Evolutionary conservation across 37 sponge, comb jelly and placozoan species (phyloP), one percentile per base, ranked within the genome.

Genomic region (Spongia lamella): DNA sequence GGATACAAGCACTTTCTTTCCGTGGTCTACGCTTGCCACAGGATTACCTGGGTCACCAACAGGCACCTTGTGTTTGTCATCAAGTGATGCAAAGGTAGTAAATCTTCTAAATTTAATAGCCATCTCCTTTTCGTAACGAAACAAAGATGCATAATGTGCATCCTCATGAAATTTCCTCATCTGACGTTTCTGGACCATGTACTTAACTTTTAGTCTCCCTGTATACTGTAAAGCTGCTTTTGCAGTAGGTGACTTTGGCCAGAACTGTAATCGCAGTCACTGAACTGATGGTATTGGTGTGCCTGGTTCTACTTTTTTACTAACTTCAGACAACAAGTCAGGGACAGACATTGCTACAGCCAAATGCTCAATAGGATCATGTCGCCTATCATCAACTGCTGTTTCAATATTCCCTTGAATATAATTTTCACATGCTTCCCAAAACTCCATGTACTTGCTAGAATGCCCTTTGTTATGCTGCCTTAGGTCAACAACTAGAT

Each of bases 81-180:
- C 75, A n/a, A 56, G 61, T n/a, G 58, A 59, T 31, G 63, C 75
- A 33, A 61, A 73, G 6, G 75, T 73, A 3, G 75, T 49, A 26
- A 53, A 70, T 7, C 53, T 70, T 39, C 53, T 70, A 29, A 27
- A 58, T 60, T 25, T 73, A 19, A 76, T 39, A 39, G 64, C 61
- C 37, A 68, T 50, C 31, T 78, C 79, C 29, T 39, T 38, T 36
- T 78, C 36, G 26, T 78, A 78, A 24, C 79, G 68, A 68, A 66
- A 78, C n/a, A 78, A 20, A 40, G 79, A 68, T 55, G 79, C 68
- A 66, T 78, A 78, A 26, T 68, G 79, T 20, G 58, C 56, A 30
- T 78, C 79, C 11, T 29, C 57, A 52, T 78, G 79, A 20, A 7
- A 27, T 22, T 63, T 63, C 22, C 79, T 54, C 26, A 78, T 50